A percentile compares a stretch with the other conserved stretches of the same genome.
These are phyloP conservation scores for Misgurnus mizolepis DNA, from an alignment of 2,113 vertebrate species.

Conservation along the genomic window DNA sequence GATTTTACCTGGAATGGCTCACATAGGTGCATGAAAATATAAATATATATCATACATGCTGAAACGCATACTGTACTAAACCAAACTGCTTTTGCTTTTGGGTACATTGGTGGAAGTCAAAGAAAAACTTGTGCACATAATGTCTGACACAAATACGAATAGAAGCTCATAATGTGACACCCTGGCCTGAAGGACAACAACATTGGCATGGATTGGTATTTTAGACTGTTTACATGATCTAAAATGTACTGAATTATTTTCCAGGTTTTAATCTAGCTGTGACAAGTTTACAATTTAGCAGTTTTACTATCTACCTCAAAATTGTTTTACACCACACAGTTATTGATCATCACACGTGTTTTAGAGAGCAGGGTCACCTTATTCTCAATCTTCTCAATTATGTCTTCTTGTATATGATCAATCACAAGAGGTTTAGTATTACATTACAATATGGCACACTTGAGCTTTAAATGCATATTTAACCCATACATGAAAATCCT, in stretches of 20 bases:
- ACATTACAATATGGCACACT: no score
- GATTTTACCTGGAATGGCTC: background rate
- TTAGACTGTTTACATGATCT: background rate
- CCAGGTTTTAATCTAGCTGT: slow-evolving; percentile 40
- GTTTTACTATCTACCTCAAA: slow-evolving; percentile 9
- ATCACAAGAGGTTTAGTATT: no score
- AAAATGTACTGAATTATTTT: slow-evolving; percentile 24
- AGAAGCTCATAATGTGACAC: slow-evolving; percentile 4
- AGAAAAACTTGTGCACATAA: slow-evolving; percentile 1
- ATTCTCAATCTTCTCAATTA: no score
- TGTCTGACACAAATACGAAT: background rate
- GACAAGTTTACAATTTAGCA: slow-evolving; percentile 29
- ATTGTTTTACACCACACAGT: slow-evolving; percentile 6
- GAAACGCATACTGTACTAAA: background rate
- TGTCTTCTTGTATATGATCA: no score
- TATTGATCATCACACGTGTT: slow-evolving; percentile 5
- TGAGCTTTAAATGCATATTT: no score
- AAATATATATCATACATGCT: no score
- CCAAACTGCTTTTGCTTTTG: background rate
- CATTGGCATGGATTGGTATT: slow-evolving; percentile 8
- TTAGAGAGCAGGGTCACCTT: background rate
- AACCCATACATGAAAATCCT: background rate
- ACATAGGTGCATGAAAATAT: background rate
- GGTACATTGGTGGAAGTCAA: slow-evolving; percentile 1
- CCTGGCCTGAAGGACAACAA: slow-evolving; percentile 22